A percentile compares a stretch with the other conserved stretches of the same genome.
Conservation (phyloP, 2,888 invertebrate genomes). For the Electrophaes corylata region DNA sequence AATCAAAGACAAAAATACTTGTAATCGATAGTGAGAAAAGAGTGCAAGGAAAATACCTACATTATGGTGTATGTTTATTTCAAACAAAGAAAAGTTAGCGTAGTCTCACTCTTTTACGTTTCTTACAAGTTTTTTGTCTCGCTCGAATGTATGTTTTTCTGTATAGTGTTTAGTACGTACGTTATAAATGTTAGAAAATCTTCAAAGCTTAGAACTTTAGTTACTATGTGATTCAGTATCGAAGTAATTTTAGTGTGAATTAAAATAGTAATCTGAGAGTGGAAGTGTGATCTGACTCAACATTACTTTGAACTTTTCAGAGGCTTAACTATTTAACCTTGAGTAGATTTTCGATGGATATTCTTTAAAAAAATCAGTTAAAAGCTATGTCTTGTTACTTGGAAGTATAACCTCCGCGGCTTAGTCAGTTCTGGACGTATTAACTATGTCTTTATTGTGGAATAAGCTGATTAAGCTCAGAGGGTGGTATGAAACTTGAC, state of each 20-base stretch:
- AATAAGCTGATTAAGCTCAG: not conserved
- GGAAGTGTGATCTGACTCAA: conserved; percentile 44
- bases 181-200: conserved; percentile 9
- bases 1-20: not conserved
- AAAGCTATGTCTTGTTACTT: not conserved
- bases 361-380: not conserved
- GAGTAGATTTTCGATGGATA: too few relatives aligned
- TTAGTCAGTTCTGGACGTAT: too few relatives aligned
- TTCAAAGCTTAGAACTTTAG: conserved; percentile 12
- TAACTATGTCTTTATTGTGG: not conserved
- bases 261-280: conserved; percentile 1
- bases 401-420: not conserved
- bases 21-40: too few relatives aligned
- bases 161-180: conserved; percentile 10
- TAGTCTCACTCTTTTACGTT: not conserved
- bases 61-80: too few relatives aligned
- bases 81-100: too few relatives aligned
- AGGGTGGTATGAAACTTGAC: not conserved
- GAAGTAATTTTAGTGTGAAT: conserved; percentile 17
- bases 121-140: not conserved
- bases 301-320: not conserved
- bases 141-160: not conserved
- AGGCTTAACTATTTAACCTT: too few relatives aligned
- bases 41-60: too few relatives aligned
- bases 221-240: conserved; percentile 9